These are phyloP conservation scores for Columba janthina DNA, from an alignment of 2,113 vertebrate species.

Conservation along the genomic window DNA sequence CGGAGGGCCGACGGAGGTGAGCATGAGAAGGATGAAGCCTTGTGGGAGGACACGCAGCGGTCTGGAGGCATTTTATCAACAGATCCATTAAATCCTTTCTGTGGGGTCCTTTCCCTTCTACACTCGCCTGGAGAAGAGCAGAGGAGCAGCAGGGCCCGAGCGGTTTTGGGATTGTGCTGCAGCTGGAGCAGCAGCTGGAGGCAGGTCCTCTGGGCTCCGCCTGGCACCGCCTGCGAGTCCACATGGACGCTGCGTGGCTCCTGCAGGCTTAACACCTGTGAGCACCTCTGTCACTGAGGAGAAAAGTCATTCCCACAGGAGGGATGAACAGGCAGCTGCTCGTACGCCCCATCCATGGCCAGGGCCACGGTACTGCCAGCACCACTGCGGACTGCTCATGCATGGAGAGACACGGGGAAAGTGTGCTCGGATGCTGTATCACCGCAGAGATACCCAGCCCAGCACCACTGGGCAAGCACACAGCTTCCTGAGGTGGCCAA, in stretches of 20 bases:
- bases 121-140: no score
- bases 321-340: not conserved
- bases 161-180: not conserved
- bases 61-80: not conserved
- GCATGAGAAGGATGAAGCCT: not conserved
- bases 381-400: not conserved
- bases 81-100: not conserved
- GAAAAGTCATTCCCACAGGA: not conserved
- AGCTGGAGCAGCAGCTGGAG: not conserved
- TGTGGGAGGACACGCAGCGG: fast-evolving
- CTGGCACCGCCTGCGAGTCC: not conserved
- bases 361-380: not conserved
- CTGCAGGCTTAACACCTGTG: fast-evolving
- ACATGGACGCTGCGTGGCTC: fast-evolving
- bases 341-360: fast-evolving
- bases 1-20: not conserved
- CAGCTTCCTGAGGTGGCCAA: no score
- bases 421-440: fast-evolving
- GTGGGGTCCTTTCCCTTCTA: not conserved
- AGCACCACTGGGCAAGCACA: not conserved
- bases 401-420: not conserved
- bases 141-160: not conserved
- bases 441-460: not conserved
- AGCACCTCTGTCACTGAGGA: not conserved
- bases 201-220: not conserved